Conservation (phyloP, 2,113 vertebrate genomes). For the Prochilodus magdalenae region DNA sequence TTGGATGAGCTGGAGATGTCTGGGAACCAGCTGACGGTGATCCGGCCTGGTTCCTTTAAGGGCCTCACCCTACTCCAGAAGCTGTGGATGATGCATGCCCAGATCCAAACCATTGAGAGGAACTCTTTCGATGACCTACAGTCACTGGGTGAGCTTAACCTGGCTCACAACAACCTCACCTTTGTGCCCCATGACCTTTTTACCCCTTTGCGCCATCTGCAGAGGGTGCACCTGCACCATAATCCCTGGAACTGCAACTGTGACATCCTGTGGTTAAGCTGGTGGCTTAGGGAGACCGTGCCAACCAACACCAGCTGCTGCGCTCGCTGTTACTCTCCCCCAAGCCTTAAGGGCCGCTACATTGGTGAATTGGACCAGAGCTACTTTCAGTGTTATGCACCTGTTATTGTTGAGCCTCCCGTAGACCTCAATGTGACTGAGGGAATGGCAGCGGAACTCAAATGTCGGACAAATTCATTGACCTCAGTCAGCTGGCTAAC, state of each 20-base stretch:
- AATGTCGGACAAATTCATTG: constrained; percentile 92
- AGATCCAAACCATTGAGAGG: constrained; percentile 79
- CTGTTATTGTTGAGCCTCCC: constrained; percentile 94
- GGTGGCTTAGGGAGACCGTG: constrained; percentile 80
- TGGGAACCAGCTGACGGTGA: constrained; percentile 75
- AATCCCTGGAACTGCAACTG: constrained; percentile 83
- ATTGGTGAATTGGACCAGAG: constrained; percentile 85
- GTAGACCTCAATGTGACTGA: constrained; percentile 82
- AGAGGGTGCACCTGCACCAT: constrained; percentile 79
- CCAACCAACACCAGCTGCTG: constrained; percentile 81
- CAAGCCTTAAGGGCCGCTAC: constrained; percentile 76
- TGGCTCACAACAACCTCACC: constrained; percentile 81
- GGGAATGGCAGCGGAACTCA: constrained; percentile 94
- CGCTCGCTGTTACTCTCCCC: constrained; percentile 75
- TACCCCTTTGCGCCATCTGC: constrained; percentile 76
- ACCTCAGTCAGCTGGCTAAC: constrained; percentile 97
- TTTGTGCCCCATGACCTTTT: constrained; percentile 80
- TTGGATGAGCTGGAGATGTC: constrained; percentile 82
- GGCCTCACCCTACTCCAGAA: constrained; percentile 87
- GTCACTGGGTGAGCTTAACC: constrained; percentile 78
- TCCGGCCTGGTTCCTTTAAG: constrained; percentile 77
- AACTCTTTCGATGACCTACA: constrained; percentile 81
- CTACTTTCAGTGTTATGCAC: constrained; percentile 95
- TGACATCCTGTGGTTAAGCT: constrained; percentile 81
- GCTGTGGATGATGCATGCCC: constrained; percentile 94